Conservation (phyloP, 53 echinoderm and acorn worm genomes). For the Actinopyga echinites region DNA sequence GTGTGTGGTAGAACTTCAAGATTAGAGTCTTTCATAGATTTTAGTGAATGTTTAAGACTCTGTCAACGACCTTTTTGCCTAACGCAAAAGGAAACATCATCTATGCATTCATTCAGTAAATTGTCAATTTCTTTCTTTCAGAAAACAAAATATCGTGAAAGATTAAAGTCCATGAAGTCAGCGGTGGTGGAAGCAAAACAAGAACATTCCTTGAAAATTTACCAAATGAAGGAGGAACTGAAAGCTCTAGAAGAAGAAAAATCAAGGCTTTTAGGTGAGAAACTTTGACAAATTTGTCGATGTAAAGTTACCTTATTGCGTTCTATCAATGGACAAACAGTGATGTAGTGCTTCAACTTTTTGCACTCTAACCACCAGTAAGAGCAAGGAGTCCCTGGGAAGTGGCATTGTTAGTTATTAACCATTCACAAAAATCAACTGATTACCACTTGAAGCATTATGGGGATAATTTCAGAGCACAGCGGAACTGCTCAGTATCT, state of each 20-base stretch:
- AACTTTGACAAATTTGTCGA: background rate
- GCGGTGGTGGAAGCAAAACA: constrained; percentile 81
- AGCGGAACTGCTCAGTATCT: too few relatives aligned
- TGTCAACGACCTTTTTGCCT: background rate
- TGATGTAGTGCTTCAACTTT: too few relatives aligned
- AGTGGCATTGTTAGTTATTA: too few relatives aligned
- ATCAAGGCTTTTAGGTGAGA: constrained; percentile 64
- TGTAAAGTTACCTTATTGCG: too few relatives aligned
- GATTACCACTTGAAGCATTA: too few relatives aligned
- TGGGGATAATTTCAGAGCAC: too few relatives aligned
- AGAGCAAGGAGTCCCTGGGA: too few relatives aligned
- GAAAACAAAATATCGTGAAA: constrained; percentile 80
- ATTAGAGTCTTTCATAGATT: too few relatives aligned
- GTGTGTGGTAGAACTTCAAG: too few relatives aligned
- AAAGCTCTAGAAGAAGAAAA: constrained; percentile 77
- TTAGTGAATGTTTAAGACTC: background rate
- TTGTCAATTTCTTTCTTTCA: constrained; percentile 3
- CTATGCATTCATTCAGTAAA: background rate
- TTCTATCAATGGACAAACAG: too few relatives aligned
- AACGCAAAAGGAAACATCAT: background rate
- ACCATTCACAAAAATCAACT: too few relatives aligned
- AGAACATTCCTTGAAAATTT: constrained; percentile 77
- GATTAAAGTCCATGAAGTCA: constrained; percentile 68
- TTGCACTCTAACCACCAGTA: too few relatives aligned
- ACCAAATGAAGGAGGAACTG: constrained; percentile 88